A percentile compares a stretch with the other conserved stretches of the same genome.
Conservation (phyloP, 2,888 invertebrate genomes). For the Xylota sylvarum region DNA sequence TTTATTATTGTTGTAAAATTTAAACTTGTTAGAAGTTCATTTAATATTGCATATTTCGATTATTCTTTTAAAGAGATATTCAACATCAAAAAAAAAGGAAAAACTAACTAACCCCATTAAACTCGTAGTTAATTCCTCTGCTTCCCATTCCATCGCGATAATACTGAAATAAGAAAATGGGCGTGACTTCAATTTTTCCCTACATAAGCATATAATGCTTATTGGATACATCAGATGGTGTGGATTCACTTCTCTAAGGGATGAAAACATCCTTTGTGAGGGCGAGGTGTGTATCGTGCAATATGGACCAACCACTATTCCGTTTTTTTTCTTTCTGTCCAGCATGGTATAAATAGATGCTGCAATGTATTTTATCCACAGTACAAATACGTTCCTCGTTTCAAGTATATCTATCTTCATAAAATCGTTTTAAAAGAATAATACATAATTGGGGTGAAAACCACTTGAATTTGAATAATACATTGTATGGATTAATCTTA, state of each 20-base stretch:
- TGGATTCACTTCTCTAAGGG: background rate
- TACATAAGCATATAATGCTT: constrained; percentile 63
- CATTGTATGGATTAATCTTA: constrained; percentile 11
- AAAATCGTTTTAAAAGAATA: background rate
- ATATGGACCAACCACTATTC: constrained; percentile 26
- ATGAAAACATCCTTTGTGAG: constrained; percentile 11
- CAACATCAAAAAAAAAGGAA: background rate
- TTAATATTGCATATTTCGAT: background rate
- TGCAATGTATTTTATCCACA: constrained; percentile 30
- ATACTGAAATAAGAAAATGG: constrained; percentile 19
- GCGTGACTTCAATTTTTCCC: constrained; percentile 31
- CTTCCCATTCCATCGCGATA: background rate
- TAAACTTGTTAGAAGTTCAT: background rate
- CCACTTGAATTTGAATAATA: background rate
- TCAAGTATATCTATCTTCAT: background rate
- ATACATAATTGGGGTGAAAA: background rate
- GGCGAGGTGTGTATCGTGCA: constrained; percentile 2
- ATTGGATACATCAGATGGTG: constrained; percentile 66
- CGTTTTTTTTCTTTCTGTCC: background rate
- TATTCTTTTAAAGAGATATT: background rate
- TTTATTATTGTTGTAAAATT: background rate
- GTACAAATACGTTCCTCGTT: constrained; percentile 18
- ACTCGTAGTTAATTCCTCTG: background rate
- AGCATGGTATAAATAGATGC: constrained; percentile 58
- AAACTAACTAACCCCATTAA: background rate